phyloP scores from a whole-genome alignment of 2,113 vertebrate species.

The Dicrurus megarhynchus region DNA sequence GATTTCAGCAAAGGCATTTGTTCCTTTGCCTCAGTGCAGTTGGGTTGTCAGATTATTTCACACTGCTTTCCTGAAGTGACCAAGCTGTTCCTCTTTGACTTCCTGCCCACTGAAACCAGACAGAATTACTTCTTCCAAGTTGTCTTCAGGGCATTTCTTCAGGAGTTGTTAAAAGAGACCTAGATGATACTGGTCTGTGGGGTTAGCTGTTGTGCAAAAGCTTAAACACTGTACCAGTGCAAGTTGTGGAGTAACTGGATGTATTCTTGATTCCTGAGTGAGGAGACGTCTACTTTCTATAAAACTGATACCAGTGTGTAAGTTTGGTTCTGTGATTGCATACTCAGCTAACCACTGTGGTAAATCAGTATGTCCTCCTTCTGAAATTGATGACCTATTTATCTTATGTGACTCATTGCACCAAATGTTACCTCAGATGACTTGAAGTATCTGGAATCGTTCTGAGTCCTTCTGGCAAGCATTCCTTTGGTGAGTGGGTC shows the following conservation, averaged over 20 bases:
- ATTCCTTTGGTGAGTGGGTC: not conserved
- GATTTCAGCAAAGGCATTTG: not conserved
- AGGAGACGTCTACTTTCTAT: not conserved
- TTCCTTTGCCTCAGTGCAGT: not conserved
- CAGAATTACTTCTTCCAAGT: not conserved
- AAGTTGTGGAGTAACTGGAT: not conserved
- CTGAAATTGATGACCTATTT: not conserved
- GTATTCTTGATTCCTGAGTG: not conserved
- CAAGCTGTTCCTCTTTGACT: conserved; percentile 15
- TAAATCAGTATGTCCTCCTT: not conserved
- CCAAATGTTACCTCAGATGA: not conserved
- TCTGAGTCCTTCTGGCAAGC: not conserved
- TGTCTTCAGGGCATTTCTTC: not conserved
- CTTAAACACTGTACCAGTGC: not conserved
- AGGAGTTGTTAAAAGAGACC: not conserved
- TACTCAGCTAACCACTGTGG: not conserved
- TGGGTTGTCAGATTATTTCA: not conserved
- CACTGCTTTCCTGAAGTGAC: not conserved
- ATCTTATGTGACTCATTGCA: not conserved
- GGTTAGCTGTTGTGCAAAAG: not conserved
- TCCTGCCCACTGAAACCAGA: conserved; percentile 6
- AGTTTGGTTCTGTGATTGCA: not conserved
- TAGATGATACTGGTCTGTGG: not conserved
- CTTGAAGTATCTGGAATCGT: not conserved
- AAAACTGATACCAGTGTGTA: not conserved